Evolutionary conservation across 2,888 invertebrate species (phyloP), one percentile per base, ranked within the genome.

Genomic region (Alloscopus bannaensis): DNA sequence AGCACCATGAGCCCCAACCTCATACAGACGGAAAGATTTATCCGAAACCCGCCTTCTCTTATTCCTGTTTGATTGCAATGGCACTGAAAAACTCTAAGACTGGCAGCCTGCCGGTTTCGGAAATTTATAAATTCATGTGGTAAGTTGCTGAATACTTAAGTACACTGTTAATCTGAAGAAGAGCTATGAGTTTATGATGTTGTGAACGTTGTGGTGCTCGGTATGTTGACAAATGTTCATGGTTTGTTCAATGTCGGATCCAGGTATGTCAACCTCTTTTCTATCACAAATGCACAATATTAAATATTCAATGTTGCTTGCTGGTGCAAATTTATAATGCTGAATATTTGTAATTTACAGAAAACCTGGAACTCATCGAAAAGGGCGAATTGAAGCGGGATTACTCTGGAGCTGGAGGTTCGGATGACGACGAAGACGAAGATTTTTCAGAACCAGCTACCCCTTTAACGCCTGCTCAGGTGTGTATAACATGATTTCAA

Each of bases 111-210:
- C 98, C 98, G 2, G 99, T 99, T 40, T 97, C 97, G 13, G 99
- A 99, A 90, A 99, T 99, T 86, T 99, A 99, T 89, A 97, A 95
- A 88, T 99, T 99, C 88, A 98, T 99, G 95, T 98, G 97, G 94
- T 95, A 90, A 92, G 94, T 91, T n/a, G n/a, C n/a, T n/a, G n/a
- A n/a, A n/a, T n/a, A n/a, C n/a, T n/a, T n/a, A n/a, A n/a, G n/a
- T n/a, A n/a, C n/a, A n/a, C n/a, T n/a, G n/a, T n/a, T n/a, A n/a
- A n/a, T n/a, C n/a, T n/a, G n/a, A n/a, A n/a, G n/a, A n/a, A n/a
- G n/a, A n/a, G n/a, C n/a, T n/a, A n/a, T n/a, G n/a, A n/a, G n/a
- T n/a, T n/a, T n/a, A n/a, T n/a, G n/a, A n/a, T n/a, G n/a, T n/a
- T n/a, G n/a, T n/a, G 24, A 4, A 52, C 52, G 47, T 47, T 47